Percentiles rank a stretch among this genome's conserved stretches.
Conservation (phyloP, 2,113 vertebrate species). For the Anarrhichthys ocellatus region DNA sequence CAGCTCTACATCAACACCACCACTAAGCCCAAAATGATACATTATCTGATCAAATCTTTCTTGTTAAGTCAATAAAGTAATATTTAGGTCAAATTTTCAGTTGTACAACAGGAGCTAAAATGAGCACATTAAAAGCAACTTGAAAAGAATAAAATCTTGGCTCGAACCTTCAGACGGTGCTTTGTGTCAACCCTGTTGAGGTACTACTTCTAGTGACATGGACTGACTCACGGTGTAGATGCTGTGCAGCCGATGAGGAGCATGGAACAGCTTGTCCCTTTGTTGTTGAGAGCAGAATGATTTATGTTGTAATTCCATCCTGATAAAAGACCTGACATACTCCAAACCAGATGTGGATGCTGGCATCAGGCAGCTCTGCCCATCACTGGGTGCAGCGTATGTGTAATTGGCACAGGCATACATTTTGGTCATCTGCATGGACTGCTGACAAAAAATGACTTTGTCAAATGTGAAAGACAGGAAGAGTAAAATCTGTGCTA, state of each 20-base stretch:
- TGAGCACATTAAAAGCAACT: neutral
- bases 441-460: neutral
- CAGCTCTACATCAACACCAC: neutral
- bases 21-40: neutral
- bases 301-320: no score
- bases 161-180: neutral
- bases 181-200: neutral
- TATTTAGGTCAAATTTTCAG: neutral
- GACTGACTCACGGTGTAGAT: neutral
- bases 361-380: neutral
- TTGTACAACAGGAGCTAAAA: neutral
- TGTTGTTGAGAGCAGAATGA: neutral
- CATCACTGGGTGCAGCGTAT: neutral
- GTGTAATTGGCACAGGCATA: neutral
- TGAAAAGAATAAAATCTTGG: neutral
- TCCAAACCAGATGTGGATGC: neutral
- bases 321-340: no score
- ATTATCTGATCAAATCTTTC: neutral
- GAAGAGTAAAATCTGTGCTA: neutral
- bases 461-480: neutral
- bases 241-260: neutral
- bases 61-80: neutral
- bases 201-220: no score
- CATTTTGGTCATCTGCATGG: neutral
- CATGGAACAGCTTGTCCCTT: neutral